Base-by-base conservation (phyloP, 2,797 vertebrate genomes). In the Gallinago stenura region DNA sequence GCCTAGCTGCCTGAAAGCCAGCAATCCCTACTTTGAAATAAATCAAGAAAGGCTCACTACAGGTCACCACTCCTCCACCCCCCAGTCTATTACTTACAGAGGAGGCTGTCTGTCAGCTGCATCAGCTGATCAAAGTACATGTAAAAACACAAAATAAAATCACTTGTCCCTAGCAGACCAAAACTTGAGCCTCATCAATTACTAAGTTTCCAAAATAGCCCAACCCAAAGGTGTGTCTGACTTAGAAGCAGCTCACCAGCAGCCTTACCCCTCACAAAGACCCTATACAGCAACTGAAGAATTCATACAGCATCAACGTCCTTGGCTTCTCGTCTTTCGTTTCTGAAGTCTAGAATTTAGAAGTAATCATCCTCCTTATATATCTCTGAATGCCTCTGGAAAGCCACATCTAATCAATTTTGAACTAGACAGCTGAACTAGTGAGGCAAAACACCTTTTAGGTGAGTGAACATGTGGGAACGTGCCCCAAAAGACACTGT, bases 141-240 rank as follows among this genome's bases (percentile, higher is more conserved):
- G 89, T 83, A 9, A 95, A 89, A 95, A 91, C 92, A 90, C 66
- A 95, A 90, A 95, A 93, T 91, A 94, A 84, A 95, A 91, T 78
- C 80, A 48, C 77, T 91, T 88, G 66, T 89, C 73, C 80, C 73
- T 87, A 93, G 83, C 70, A 95, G 93, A 91, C 61, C 66, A 94
- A 94, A 89, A 80, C 73, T 61, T 31, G 12, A 91, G 45, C 73
- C 51, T 90, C 82, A 89, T 83, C 51, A 82, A 93, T 77, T 46
- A 83, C 48, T 84, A 77, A 73, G 93, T 92, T 96, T 95, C 91
- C 95, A 96, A 96, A 96, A 97, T 92, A 96, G 96, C 94, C 95
- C 96, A 96, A 77, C 95, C 95, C 96, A 89, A 93, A 96, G 95
- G 95, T 91, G 93, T 97, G 96, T 86, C 96, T 77, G 87, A 87